Evolutionary conservation across 1,140 invertebrate genomes (phyloP).

Genomic region (Drosophila tristis): DNA sequence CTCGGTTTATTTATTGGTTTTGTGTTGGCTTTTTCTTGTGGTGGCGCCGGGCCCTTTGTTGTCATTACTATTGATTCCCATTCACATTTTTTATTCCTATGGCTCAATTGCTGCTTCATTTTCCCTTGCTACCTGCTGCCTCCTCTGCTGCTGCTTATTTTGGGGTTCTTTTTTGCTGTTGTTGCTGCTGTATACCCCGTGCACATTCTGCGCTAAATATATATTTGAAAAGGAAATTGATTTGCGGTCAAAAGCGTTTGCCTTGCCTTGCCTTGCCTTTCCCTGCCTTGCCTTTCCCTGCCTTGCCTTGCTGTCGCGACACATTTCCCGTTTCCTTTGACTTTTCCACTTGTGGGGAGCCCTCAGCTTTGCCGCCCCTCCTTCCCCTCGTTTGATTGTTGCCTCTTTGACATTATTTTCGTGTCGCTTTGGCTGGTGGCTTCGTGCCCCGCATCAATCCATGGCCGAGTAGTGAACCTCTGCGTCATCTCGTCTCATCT

Average conservation of each 20-base stretch:
- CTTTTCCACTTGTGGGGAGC: constrained; percentile 4
- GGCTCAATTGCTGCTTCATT: neutral
- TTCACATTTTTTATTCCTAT: constrained; percentile 1
- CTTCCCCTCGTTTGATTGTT: neutral
- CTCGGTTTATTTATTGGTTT: constrained; percentile 34
- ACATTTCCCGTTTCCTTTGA: constrained; percentile 49
- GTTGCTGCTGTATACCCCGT: constrained; percentile 32
- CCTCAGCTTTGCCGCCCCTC: neutral
- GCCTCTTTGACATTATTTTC: constrained; percentile 18
- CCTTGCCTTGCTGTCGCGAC: neutral
- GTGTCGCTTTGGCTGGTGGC: constrained; percentile 22
- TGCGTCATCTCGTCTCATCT: constrained; percentile 24
- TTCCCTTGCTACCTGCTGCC: neutral
- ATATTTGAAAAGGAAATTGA: constrained; percentile 74
- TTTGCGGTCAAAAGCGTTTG: constrained; percentile 40
- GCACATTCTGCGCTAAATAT: constrained; percentile 71
- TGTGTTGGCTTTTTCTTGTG: constrained; percentile 13
- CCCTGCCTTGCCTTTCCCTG: too few species aligned
- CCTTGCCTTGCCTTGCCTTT: too few species aligned
- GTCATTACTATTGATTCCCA: constrained; percentile 16
- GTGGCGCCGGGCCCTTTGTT: constrained; percentile 1
- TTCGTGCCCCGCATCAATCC: constrained; percentile 42
- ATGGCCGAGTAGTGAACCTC: constrained; percentile 1
- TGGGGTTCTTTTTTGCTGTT: constrained; percentile 3
- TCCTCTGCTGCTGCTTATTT: constrained; percentile 36